These are phyloP conservation scores for Lepus oiostolus DNA, from an alignment of 2,797 vertebrate species.

Conservation along the genomic window DNA sequence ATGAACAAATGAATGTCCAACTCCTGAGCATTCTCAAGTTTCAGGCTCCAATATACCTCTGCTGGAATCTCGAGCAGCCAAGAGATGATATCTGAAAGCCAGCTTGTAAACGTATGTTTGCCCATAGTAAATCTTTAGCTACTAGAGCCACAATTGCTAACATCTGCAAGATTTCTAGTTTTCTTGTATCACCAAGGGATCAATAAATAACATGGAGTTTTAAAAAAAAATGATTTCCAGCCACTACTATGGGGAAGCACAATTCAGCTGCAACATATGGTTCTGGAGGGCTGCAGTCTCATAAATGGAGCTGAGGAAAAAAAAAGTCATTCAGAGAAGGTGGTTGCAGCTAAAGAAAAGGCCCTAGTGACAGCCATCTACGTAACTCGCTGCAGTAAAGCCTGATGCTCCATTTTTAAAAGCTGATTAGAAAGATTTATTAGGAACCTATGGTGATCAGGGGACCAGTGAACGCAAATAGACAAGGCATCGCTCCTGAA, in stretches of 20 bases:
- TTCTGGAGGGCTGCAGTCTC: slow-evolving; percentile 58
- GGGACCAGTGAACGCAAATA: slow-evolving; percentile 59
- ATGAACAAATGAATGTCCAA: rapidly evolving
- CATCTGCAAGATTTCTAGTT: slow-evolving; percentile 59
- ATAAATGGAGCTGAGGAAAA: slow-evolving; percentile 70
- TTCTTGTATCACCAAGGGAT: slow-evolving; percentile 68
- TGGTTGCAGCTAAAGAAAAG: slow-evolving; percentile 61
- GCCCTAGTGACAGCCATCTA: slow-evolving; percentile 71
- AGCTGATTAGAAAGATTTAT: slow-evolving; percentile 80
- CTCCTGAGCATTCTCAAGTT: neutral
- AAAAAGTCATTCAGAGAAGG: slow-evolving; percentile 63
- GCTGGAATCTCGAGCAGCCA: slow-evolving; percentile 23
- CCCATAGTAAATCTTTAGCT: slow-evolving; percentile 75
- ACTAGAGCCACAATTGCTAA: slow-evolving; percentile 41
- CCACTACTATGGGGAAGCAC: slow-evolving; percentile 55
- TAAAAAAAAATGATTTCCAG: slow-evolving; percentile 72
- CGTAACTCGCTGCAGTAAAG: slow-evolving; percentile 73
- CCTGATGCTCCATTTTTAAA: slow-evolving; percentile 52
- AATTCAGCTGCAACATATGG: slow-evolving; percentile 73
- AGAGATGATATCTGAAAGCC: slow-evolving; percentile 62
- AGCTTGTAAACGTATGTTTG: neutral
- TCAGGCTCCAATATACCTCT: slow-evolving; percentile 16
- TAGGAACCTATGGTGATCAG: slow-evolving; percentile 63
- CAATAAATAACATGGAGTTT: slow-evolving; percentile 63
- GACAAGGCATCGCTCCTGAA: neutral